Base-by-base conservation (phyloP, 2,113 vertebrate genomes). In the Paratilapia polleni region DNA sequence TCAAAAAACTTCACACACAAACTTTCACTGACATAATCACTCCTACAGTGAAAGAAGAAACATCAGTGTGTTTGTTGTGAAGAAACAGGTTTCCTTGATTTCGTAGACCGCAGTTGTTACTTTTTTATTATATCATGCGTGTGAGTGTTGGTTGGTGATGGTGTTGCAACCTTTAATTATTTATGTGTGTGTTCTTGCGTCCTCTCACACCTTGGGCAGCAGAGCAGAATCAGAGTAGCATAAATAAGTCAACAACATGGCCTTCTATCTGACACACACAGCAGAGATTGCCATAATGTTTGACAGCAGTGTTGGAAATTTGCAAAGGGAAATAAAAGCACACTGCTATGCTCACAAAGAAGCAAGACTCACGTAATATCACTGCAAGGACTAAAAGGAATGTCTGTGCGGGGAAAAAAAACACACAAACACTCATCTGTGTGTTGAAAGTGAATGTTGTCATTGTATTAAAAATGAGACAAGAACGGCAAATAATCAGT, bases 181-280 rank as follows among this genome's bases (percentile, higher is more conserved):
- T 88, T 80, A 91, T 85, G 13, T 75, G 58, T 77, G 59, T 36
- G 54, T 60, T 62, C 6, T 38, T 90, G 59, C 59, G 54, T 80
- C 91, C 73, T 81, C 81, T 86, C 79, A 86, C 83, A 94, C 87
- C 79, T 91, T 80, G 24, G 82, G 80, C 86, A 78, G 66, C 68
- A 59, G 52, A 78, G 79, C 56, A 58, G 80, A 81, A 87, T 84
- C 83, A 87, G 73, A 80, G 66, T 78, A 58, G 24, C 43, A 89
- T 92, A 83, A 93, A 93, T 93, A 86, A 91, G 78, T 90, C 78
- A 93, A 61, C 68, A 80, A 85, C 47, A 43, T 34, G 62, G 74
- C 63, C 34, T 89, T 77, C 82, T 88, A 88, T 88, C 61, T 87
- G 84, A 81, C 89, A 79, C 62, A 79, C 77, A 84, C 78, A 76